phyloP scores from a whole-genome alignment of 2,888 invertebrate genomes.

The Nephrotoma guestfalica region DNA sequence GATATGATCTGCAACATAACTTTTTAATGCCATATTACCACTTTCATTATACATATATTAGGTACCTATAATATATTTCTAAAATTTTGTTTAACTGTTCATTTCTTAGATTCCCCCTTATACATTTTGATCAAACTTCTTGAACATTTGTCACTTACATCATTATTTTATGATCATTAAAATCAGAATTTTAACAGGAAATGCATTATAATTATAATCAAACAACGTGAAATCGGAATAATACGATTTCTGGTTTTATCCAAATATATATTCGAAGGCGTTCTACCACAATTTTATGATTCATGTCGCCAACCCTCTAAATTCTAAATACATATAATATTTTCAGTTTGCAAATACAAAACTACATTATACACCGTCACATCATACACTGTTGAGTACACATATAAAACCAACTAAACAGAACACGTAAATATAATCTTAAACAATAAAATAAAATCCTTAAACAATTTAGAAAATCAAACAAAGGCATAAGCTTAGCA shows the following conservation, averaged over 20 bases:
- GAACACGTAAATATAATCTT: neutral
- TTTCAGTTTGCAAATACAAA: neutral
- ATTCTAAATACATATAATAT: neutral
- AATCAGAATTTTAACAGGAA: neutral
- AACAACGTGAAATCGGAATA: neutral
- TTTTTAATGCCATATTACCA: too few species aligned
- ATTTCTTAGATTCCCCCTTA: neutral
- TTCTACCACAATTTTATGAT: neutral
- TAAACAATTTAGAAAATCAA: neutral
- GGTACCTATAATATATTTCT: too few species aligned
- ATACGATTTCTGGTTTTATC: neutral
- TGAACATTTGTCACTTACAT: neutral
- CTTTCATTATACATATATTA: too few species aligned
- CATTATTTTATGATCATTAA: neutral
- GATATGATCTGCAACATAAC: too few species aligned
- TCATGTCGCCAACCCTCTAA: neutral
- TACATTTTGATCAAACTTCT: neutral
- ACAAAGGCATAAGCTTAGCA: neutral
- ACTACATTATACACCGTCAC: neutral
- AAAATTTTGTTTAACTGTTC: too few species aligned
- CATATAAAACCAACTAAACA: neutral
- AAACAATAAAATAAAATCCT: neutral
- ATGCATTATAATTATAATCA: neutral
- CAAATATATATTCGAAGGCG: neutral
- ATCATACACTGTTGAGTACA: neutral